Evolutionary conservation across 2,113 vertebrate genomes (phyloP), one percentile per base, ranked within the genome.

Genomic region (Zeus faber): DNA sequence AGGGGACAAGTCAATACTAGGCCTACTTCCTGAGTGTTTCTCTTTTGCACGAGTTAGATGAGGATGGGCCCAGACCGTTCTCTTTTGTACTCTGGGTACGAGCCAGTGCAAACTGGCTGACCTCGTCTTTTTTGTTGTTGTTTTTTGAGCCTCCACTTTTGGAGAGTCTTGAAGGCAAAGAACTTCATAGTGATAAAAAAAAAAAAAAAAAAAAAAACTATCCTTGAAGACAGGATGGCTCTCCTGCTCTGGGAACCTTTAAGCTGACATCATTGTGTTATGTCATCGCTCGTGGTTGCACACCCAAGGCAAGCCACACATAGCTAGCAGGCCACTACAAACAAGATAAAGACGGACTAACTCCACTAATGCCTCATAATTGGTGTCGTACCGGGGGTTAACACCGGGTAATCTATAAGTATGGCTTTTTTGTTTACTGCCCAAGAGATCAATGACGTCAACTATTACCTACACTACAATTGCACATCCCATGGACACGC

Each of bases 1-100:
- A 37, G 33, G 33, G 33, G 5, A 37, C 33, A 37, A 37, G 33
- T 37, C n/a, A 37, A 37, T 37, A n/a, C n/a, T n/a, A 37, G n/a
- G n/a, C n/a, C 33, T n/a, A 14, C 8, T 14, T 37, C 3, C 13
- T 37, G 33, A 3, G 33, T n/a, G 13, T 33, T 9, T 5, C 31
- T 33, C 33, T 37, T 37, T 37, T 14, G n/a, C 33, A 37, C n/a
- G 11, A 37, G 5, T 37, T 37, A 40, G 29, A 20, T 7, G 14
- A 43, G 20, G 47, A 40, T 21, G 2, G 10, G 17, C 23, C 35
- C 49, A 13, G 7, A 14, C 4, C 6, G 22, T 54, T 2, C 18
- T 16, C 14, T 29, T 41, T 14, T 22, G 40, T 55, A 3, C 22
- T 29, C 21, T 45, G 24, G 40, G 43, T 29, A 6, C 29, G 5